Base-by-base conservation (phyloP, 2,113 vertebrate species). In the Oryzias celebensis region DNA sequence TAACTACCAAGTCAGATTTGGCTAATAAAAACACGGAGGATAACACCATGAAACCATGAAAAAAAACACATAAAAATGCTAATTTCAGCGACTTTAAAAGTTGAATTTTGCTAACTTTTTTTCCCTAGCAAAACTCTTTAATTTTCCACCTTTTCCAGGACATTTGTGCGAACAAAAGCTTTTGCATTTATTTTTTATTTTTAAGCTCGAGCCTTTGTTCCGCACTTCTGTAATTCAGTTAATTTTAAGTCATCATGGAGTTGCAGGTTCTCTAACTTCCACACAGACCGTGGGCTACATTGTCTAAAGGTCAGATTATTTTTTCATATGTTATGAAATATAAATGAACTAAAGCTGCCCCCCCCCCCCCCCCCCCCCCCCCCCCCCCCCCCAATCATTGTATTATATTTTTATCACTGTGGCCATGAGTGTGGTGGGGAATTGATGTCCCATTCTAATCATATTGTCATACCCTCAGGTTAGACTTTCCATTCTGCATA, bases 281-380 rank as follows among this genome's bases (percentile, higher is more conserved):
- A 68, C 57, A 76, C 71, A 68, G 54, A 68, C 31, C 18, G 36
- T 55, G 51, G 84, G 36, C 68, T 67, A 14, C 46, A 22, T 74
- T 77, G 68, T 84, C 84, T 80, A 80, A 85, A 88, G 76, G 88
- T 91, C 89, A 84, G 81, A 88, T 86, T 81, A 79, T 81, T 79
- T 87, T 88, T 87, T 89, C 75, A 87, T 87, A 83, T 68, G 74
- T 44, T 56, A 84, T 82, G 49, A 88, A 90, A 90, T 89, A 90
- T 90, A 81, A 79, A 88, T 87, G 86, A 90, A 83, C 67, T 52
- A 77, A 82, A 75, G 77, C 66, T 81, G 83, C 85, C 80, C 78
- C 75, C 57, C 63, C 48, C 73, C 68, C 85, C 63, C 48, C 73
- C 68, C 85, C 63, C 48, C 73, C 68, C 85, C 85, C 80, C 78